A percentile compares a stretch with the other conserved stretches of the same genome.
Conservation (phyloP, 2,797 vertebrate genomes). For the Anabacerthia variegaticeps region DNA sequence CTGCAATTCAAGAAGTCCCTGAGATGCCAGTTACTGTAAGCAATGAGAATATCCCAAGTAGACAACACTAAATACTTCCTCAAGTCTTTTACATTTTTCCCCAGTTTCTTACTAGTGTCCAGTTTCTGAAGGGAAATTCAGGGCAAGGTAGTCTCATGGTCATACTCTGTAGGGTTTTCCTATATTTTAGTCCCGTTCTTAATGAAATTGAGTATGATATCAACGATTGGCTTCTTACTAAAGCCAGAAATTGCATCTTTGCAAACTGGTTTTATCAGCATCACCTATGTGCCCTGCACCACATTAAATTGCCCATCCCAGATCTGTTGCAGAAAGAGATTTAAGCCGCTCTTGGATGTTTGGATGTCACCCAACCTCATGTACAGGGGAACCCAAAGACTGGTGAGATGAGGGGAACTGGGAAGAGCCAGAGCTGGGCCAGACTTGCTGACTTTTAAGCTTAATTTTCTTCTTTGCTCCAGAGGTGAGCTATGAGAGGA, state of each 20-base stretch:
- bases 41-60: not conserved
- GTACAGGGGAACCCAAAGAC: not conserved
- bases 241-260: not conserved
- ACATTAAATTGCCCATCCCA: not conserved
- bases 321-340: not conserved
- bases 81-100: not conserved
- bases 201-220: not conserved
- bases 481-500: not conserved
- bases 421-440: not conserved
- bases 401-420: not conserved
- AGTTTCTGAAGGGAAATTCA: not conserved
- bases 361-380: rapidly evolving
- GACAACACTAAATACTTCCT: not conserved
- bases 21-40: not conserved
- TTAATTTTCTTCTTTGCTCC: not conserved
- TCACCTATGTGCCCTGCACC: not conserved
- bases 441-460: not conserved
- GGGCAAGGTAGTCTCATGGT: not conserved
- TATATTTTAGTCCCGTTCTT: not conserved
- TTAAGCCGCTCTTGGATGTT: not conserved
- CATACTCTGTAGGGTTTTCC: not conserved
- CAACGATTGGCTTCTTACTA: not conserved
- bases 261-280: not conserved
- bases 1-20: not conserved
- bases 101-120: rapidly evolving